A percentile compares a stretch with the other conserved stretches of the same genome.
phyloP scores from a whole-genome alignment of 2,113 vertebrate genomes.

The Lampris incognitus region DNA sequence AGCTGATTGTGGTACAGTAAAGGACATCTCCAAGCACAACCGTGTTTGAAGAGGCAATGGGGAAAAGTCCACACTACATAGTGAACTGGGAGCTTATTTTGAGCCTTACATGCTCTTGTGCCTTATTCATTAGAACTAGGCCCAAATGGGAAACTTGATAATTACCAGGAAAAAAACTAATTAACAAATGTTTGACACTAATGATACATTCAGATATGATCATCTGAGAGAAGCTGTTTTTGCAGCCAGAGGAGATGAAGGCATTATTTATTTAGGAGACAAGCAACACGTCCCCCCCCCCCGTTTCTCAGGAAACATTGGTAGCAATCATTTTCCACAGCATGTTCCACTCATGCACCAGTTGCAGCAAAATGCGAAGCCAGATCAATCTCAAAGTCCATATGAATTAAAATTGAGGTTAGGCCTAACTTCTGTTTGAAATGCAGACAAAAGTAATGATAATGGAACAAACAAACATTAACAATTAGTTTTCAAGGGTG shows the following conservation, averaged over 20 bases:
- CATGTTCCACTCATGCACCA: conserved; percentile 6
- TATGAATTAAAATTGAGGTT: not conserved
- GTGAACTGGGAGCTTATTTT: too few relatives aligned
- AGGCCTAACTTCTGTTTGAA: too few relatives aligned
- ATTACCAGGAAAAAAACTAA: too few relatives aligned
- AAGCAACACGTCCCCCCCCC: too few relatives aligned
- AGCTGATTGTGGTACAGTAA: conserved; percentile 47
- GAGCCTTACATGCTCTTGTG: too few relatives aligned
- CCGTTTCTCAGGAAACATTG: not conserved
- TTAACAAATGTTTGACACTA: conserved; percentile 44
- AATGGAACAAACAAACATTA: conserved; percentile 4
- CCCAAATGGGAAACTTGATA: too few relatives aligned
- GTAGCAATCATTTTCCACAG: conserved; percentile 9
- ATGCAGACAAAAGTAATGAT: not conserved
- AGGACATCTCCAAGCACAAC: not conserved
- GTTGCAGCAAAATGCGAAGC: conserved; percentile 2
- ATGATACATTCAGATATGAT: conserved; percentile 36
- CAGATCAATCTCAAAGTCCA: conserved; percentile 15
- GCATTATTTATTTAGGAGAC: conserved; percentile 30
- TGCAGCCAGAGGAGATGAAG: conserved; percentile 13
- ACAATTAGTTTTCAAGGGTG: not conserved
- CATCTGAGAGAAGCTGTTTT: conserved; percentile 27
- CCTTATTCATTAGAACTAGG: conserved; percentile 14
- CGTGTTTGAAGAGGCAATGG: too few relatives aligned
- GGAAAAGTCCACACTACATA: too few relatives aligned